Base-by-base conservation (phyloP, 2,113 vertebrate species). In the Calyptomena viridis region DNA sequence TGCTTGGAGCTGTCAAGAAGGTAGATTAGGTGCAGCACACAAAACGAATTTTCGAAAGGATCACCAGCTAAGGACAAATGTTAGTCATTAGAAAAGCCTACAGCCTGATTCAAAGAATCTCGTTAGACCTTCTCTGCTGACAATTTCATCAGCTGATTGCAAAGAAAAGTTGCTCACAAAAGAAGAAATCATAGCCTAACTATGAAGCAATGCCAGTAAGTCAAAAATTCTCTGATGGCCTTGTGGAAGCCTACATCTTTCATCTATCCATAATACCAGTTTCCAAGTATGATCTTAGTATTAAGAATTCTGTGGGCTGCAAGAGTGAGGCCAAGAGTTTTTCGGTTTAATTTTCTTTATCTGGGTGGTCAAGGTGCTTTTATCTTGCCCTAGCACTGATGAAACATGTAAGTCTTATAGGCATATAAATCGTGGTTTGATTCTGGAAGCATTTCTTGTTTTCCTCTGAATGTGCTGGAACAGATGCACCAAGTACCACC, bases 31-130 rank as follows among this genome's bases (percentile, higher is more conserved):
- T 72, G 64, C 31, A 87, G 33, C 62, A 67, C 37, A 83, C 52
- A 90, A 94, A 94, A 96, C 64, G 56, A 95, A 93, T 90, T 94
- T 94, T 67, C 90, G 82, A 96, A 93, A 59, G 47, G 44, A 80
- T 84, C 50, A 71, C 42, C 80, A 89, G 58, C 67, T 69, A 66
- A 73, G 73, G 47, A 87, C 33, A 79, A 91, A 92, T 82, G 79
- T 79, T 89, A 90, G 78, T 90, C 47, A 87, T 92, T 83, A 93
- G 63, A 87, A 81, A 87, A 92, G 27, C 59, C 73, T 76, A 52
- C 14, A 91, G 40, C 16, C 53, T 47, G 16, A 40, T 89, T 95
- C 58, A 76, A 68, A 92, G 66, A 91, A 82, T 89, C 69, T 53
- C 0, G 0, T 93, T 92, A 91, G 53, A 64, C 62, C 14, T 76